These are phyloP conservation scores for Listronotus bonariensis DNA, from an alignment of 1,140 invertebrate species.

Conservation along the genomic window DNA sequence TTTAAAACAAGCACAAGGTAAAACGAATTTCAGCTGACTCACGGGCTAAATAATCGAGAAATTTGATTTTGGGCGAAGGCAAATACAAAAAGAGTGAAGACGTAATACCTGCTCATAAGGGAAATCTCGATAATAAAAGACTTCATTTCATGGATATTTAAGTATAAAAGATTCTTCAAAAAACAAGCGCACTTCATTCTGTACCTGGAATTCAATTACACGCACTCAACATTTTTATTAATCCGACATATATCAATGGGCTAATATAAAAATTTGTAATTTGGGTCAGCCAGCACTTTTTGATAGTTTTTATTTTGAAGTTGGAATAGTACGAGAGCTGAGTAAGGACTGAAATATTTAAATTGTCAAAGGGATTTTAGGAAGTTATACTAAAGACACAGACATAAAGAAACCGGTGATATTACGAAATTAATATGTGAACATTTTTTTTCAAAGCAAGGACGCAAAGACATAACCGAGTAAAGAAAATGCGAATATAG, in stretches of 20 bases:
- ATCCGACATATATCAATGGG: not conserved
- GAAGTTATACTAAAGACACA: too few relatives aligned
- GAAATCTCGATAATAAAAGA: constrained; percentile 29
- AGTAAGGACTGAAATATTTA: too few relatives aligned
- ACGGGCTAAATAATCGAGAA: constrained; percentile 24
- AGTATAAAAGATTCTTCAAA: constrained; percentile 16
- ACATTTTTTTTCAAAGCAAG: too few relatives aligned
- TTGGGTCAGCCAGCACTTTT: not conserved
- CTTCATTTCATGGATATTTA: constrained; percentile 35
- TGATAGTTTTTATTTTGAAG: too few relatives aligned
- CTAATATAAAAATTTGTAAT: constrained; percentile 3
- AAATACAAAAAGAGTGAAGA: constrained; percentile 24
- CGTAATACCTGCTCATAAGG: constrained; percentile 23
- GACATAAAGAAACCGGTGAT: too few relatives aligned
- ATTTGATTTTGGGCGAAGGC: constrained; percentile 10
- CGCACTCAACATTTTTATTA: not conserved
- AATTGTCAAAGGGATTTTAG: too few relatives aligned
- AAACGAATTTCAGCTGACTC: constrained; percentile 5
- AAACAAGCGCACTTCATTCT: constrained; percentile 9
- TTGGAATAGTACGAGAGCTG: too few relatives aligned
- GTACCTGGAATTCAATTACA: constrained; percentile 24
- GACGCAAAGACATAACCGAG: too few relatives aligned
- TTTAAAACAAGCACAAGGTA: not conserved
- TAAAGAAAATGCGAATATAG: too few relatives aligned
- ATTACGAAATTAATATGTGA: too few relatives aligned